Conservation (phyloP, 1,140 invertebrate species). For the Eufriesea mexicana region DNA sequence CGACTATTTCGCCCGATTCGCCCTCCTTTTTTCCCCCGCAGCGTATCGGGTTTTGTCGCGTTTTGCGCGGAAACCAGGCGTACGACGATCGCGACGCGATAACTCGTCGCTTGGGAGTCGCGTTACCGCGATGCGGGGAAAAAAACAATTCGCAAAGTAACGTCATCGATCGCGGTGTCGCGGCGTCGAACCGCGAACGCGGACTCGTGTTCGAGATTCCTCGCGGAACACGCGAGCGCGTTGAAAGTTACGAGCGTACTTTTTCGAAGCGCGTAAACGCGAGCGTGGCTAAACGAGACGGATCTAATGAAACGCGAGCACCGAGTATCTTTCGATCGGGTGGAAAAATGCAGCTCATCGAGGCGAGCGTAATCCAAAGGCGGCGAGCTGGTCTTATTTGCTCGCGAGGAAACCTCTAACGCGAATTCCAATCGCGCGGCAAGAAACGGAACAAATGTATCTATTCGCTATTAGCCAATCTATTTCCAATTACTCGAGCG, state of each 20-base stretch:
- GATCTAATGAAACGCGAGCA: not conserved
- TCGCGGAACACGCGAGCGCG: no score
- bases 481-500: slow-evolving; percentile 7
- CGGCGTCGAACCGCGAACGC: not conserved
- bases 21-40: not conserved
- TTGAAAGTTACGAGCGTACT: no score
- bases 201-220: not conserved
- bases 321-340: not conserved
- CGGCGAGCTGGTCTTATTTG: not conserved
- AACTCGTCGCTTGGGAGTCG: not conserved
- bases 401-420: not conserved
- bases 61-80: not conserved
- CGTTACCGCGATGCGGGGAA: not conserved
- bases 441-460: slow-evolving; percentile 6
- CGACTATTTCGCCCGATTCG: not conserved
- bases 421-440: not conserved
- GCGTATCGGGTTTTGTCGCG: slow-evolving; percentile 22
- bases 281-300: no score
- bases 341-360: not conserved
- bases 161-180: not conserved
- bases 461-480: slow-evolving; percentile 12
- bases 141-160: not conserved
- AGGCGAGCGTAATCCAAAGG: not conserved
- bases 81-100: not conserved
- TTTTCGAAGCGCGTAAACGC: no score